These are phyloP conservation scores for Hypomesus transpacificus DNA, from an alignment of 2,113 vertebrate species.

Conservation along the genomic window DNA sequence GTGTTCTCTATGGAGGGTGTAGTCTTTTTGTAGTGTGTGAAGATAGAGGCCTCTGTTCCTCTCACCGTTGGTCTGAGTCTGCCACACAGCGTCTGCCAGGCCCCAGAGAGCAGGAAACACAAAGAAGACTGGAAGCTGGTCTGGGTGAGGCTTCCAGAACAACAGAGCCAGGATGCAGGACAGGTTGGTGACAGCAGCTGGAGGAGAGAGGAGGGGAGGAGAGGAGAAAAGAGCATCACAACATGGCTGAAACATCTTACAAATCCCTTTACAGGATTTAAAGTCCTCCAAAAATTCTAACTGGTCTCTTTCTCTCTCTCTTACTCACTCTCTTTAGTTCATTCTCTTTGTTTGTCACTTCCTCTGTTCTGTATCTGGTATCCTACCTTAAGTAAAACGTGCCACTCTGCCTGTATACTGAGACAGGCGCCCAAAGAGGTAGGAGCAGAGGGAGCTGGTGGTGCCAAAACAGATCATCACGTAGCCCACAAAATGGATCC, in stretches of 20 bases:
- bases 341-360: too few species aligned
- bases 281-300: too few species aligned
- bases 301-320: too few species aligned
- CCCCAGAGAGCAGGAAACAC: constrained; percentile 89
- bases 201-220: constrained; percentile 24
- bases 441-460: constrained; percentile 79
- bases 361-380: too few species aligned
- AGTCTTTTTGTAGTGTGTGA: constrained; percentile 52
- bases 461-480: constrained; percentile 91
- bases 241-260: too few species aligned
- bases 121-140: constrained; percentile 79
- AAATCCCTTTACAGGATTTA: too few species aligned
- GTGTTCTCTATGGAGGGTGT: constrained; percentile 43
- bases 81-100: constrained; percentile 87
- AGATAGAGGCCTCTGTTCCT: neutral
- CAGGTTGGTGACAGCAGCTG: constrained; percentile 73
- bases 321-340: too few species aligned
- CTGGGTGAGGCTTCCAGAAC: constrained; percentile 79
- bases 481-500: constrained; percentile 85
- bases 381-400: constrained; percentile 81
- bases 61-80: constrained; percentile 94
- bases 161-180: constrained; percentile 74
- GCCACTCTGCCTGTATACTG: constrained; percentile 73
- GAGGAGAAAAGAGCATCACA: too few species aligned
- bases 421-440: constrained; percentile 80